Evolutionary conservation across 1,140 invertebrate species (phyloP), one percentile per base, ranked within the genome.

Genomic region (Drosophila orosa): DNA sequence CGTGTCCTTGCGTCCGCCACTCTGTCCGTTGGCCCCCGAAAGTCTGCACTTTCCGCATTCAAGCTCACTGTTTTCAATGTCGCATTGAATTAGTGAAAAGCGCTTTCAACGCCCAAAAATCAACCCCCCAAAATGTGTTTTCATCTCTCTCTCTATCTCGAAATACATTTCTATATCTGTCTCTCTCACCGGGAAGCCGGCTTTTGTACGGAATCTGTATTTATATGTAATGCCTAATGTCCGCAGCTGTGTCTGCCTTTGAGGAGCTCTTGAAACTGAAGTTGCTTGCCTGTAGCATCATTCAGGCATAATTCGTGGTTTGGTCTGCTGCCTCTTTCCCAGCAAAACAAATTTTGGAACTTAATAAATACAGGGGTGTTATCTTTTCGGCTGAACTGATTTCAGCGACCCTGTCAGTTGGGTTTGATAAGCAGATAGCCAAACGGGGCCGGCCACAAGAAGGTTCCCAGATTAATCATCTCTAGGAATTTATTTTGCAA

Each of bases 31-130:
- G 40, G 31, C 60, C 44, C 39, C 40, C 40, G 40, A 62, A 42
- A 73, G 66, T 75, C 75, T 72, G 81, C 75, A 85, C 61, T 44
- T 67, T 48, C 22, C 68, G 47, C 67, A 58, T 63, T 73, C 74
- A 62, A 62, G 55, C 77, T 81, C 61, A 62, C 66, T 73, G 73
- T 80, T 86, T 91, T 91, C 90, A 91, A 91, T 91, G 90, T 90
- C 84, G 90, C 79, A 86, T 91, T 91, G 90, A 91, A 86, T 91
- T 91, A 86, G 79, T 89, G 74, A 87, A 90, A 82, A 84, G 83
- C 83, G 80, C 83, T 87, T 87, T 87, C 83, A 84, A 89, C 80
- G 83, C 84, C 82, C 71, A 74, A 86, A 86, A 86, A 83, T 72
- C 83, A 86, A 86, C 83, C 83, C 83, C 78, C 83, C 66, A 83